phyloP scores from a whole-genome alignment of 2,113 vertebrate genomes.

The Erythrocebus patas region DNA sequence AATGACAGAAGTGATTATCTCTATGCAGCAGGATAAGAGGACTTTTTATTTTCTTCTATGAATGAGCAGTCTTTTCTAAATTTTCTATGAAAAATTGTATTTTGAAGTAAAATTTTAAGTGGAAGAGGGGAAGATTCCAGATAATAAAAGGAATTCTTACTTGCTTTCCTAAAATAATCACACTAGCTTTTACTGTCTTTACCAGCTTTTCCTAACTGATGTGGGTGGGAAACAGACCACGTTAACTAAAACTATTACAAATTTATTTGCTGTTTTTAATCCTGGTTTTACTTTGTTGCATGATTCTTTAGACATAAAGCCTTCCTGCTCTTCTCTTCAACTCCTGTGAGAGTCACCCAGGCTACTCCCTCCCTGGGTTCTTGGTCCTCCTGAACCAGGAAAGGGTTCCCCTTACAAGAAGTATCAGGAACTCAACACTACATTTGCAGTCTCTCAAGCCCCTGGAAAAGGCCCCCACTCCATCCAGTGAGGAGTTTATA shows the following conservation, averaged over 20 bases:
- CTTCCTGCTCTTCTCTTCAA: neutral
- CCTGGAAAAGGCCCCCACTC: neutral
- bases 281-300: neutral
- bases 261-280: neutral
- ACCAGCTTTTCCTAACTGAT: neutral
- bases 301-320: neutral
- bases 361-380: neutral
- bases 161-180: neutral
- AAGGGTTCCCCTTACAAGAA: neutral
- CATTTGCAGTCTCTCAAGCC: neutral
- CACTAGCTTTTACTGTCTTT: neutral
- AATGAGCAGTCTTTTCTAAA: neutral
- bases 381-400: neutral
- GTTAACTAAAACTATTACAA: neutral
- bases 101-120: neutral
- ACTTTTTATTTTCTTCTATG: neutral
- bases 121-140: neutral
- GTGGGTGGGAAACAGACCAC: neutral
- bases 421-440: neutral
- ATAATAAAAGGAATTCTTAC: neutral
- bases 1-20: neutral
- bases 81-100: neutral
- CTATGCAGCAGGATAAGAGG: neutral
- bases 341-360: neutral
- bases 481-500: neutral